Percentiles rank a stretch among this genome's conserved stretches.
Evolutionary conservation across 1,140 invertebrate species (phyloP).

Genomic region (Drosophila nannoptera): DNA sequence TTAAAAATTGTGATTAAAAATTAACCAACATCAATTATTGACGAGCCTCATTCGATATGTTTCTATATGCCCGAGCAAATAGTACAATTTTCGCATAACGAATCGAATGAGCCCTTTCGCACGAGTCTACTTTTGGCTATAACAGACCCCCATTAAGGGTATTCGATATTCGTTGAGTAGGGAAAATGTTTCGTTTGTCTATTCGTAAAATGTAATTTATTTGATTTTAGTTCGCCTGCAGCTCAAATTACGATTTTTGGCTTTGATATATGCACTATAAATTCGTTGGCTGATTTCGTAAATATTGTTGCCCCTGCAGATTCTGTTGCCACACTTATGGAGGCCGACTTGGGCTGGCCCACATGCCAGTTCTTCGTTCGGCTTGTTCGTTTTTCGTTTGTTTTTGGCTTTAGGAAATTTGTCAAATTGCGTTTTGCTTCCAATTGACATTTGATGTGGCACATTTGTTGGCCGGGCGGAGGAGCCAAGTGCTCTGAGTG

Average conservation of each 20-base stretch:
- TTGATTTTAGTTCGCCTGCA: constrained; percentile 5
- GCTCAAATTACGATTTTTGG: constrained; percentile 25
- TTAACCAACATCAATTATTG: too few species aligned
- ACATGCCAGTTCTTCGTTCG: constrained; percentile 1
- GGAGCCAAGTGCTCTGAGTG: background rate
- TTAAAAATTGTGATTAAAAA: too few species aligned
- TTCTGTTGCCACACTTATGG: constrained; percentile 11
- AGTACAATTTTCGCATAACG: too few species aligned
- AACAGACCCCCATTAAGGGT: too few species aligned
- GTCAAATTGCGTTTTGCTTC: constrained; percentile 35
- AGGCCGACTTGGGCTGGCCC: constrained; percentile 9
- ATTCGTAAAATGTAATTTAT: constrained; percentile 6
- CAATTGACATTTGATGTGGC: constrained; percentile 49
- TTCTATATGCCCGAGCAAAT: too few species aligned
- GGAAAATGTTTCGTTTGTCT: background rate
- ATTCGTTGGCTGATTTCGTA: constrained; percentile 15
- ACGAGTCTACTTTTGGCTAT: too few species aligned
- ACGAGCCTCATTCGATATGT: too few species aligned
- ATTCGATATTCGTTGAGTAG: background rate
- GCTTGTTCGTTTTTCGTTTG: background rate
- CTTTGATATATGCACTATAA: constrained; percentile 28
- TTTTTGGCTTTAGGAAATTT: constrained; percentile 33
- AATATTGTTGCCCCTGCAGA: constrained; percentile 22
- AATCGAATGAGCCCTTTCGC: too few species aligned
- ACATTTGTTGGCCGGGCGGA: constrained; percentile 27